A percentile compares a stretch with the other conserved stretches of the same genome.
Evolutionary conservation across 1,140 invertebrate genomes (phyloP).

Genomic region (Cephus cinctus): DNA sequence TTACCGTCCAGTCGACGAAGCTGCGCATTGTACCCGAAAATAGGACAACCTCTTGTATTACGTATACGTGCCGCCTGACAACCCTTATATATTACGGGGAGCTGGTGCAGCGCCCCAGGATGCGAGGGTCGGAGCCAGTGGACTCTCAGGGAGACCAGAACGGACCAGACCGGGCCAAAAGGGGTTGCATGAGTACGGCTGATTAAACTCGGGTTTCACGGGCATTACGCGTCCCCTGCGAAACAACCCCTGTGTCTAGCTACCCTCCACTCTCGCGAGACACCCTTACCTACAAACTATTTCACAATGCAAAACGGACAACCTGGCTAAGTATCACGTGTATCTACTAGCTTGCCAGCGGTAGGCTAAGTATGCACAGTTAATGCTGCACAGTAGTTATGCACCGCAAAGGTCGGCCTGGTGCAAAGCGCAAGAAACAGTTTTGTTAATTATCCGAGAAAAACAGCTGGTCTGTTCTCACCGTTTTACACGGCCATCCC

Average conservation of each 20-base stretch:
- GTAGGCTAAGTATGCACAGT: too few species aligned
- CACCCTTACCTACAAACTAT: too few species aligned
- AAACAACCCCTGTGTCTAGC: conserved; percentile 15
- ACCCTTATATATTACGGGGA: conserved; percentile 17
- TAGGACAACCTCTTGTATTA: conserved; percentile 15
- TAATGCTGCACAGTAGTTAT: conserved; percentile 10
- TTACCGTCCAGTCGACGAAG: too few species aligned
- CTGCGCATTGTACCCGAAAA: conserved; percentile 15
- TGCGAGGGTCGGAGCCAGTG: not conserved
- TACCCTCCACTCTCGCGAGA: conserved; percentile 2
- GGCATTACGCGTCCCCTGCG: conserved; percentile 26
- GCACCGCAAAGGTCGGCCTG: too few species aligned
- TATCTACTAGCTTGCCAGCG: too few species aligned
- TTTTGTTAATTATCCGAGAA: conserved; percentile 49
- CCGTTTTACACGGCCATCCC: conserved; percentile 17
- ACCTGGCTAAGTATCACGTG: too few species aligned
- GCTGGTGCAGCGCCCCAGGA: conserved; percentile 1
- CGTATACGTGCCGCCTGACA: conserved; percentile 11
- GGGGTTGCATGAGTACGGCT: conserved; percentile 24
- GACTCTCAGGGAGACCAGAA: too few species aligned
- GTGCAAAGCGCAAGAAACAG: conserved; percentile 33
- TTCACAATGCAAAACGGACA: too few species aligned
- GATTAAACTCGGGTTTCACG: conserved; percentile 39
- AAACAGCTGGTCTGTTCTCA: conserved; percentile 40
- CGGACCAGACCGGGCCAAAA: too few species aligned